phyloP scores from a whole-genome alignment of 2,797 vertebrate species.

The Tokudaia muenninki region DNA sequence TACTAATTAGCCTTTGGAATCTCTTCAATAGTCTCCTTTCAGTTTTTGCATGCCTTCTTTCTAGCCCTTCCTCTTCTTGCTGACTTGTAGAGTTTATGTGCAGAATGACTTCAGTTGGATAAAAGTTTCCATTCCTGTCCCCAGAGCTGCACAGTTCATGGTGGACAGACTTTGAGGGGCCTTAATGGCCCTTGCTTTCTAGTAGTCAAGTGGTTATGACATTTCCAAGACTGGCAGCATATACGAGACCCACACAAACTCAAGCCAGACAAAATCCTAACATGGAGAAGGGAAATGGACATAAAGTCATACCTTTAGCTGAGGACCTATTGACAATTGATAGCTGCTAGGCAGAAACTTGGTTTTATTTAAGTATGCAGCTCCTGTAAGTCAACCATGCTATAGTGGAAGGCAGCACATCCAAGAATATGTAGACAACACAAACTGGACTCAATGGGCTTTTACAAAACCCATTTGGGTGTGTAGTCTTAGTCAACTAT shows the following conservation, averaged over 20 bases:
- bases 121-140: neutral
- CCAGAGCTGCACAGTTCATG: neutral
- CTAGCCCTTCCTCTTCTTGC: neutral
- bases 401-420: neutral
- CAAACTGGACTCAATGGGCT: neutral
- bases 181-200: neutral
- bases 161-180: neutral
- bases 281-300: too few species aligned
- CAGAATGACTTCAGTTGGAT: neutral
- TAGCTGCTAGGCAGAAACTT: too few species aligned
- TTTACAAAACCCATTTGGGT: neutral
- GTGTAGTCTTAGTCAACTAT: neutral
- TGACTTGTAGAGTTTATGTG: neutral
- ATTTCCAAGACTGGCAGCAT: neutral
- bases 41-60: slow-evolving; percentile 3
- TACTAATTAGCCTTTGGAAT: slow-evolving; percentile 61
- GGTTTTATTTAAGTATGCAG: neutral
- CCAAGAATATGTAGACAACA: neutral
- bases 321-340: too few species aligned
- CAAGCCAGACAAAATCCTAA: neutral
- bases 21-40: slow-evolving; percentile 13
- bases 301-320: neutral
- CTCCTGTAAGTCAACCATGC: neutral
- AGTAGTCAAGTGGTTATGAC: neutral
- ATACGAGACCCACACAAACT: neutral